Base-by-base conservation (phyloP, 2,888 invertebrate genomes). In the Ophion obscuratus region DNA sequence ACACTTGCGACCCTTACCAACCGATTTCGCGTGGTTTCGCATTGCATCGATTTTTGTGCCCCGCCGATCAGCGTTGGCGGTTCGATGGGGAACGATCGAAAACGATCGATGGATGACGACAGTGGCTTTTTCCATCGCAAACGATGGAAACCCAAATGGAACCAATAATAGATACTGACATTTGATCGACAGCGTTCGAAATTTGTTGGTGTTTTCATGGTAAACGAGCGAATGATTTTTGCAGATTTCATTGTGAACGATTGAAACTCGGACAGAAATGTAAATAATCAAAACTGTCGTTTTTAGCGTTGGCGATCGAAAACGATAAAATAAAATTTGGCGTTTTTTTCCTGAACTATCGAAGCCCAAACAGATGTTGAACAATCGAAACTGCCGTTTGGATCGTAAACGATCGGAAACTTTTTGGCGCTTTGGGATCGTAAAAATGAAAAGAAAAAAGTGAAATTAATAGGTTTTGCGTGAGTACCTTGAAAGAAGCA, bases 401-500 rank as follows among this genome's bases (percentile, higher is more conserved):
- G 14, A 53, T 53, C 53, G 53, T 53, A 17, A 17, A 14, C 17
- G 53, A 53, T 3, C 3, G 3, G 5, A 53, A 53, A 53, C 5
- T 61, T 61, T 9, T 61, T 5, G 7, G 2, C n/a, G 17, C 9
- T 61, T 61, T 61, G 10, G 24, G 24, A 24, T 20, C 6, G 7
- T 2, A 20, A 61, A 61, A 24, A 24, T 7, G 31, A 59, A 27
- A 44, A 44, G 40, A 24, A 61, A 68, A 61, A 61, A 31, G 44
- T 67, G 68, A 36, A 24, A 44, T 20, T 57, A 64, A 73, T 64
- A 40, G 40, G 24, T 40, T 81, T 67, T 68, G 31, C 40, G 61
- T 75, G 53, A 89, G 83, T 91, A 92, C 91, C 92, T 93, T 92
- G 89, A 90, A 91, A 91, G 90, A 90, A 92, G 90, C 91, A 89